phyloP scores from a whole-genome alignment of 2,888 invertebrate genomes.

The Hymenopus coronatus region DNA sequence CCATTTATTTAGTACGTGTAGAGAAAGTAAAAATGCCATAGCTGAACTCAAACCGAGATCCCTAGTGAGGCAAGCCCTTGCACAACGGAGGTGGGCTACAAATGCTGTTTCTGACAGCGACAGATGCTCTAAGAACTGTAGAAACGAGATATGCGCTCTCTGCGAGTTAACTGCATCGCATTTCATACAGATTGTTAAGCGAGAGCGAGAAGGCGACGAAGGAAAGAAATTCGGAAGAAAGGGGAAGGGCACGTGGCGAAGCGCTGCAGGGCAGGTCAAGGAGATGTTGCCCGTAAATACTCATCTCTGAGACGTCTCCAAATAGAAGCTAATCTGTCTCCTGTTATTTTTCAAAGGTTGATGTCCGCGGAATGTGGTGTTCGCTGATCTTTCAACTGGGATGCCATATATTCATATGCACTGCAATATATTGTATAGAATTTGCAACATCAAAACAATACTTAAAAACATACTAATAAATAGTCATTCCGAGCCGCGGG shows the following conservation, averaged over 20 bases:
- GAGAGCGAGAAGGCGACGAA: neutral
- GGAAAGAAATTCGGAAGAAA: neutral
- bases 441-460: neutral
- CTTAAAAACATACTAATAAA: no score
- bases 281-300: slow-evolving; percentile 11
- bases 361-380: neutral
- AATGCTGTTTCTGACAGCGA: no score
- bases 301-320: neutral
- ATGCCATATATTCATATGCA: neutral
- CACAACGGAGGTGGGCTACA: no score
- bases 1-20: no score
- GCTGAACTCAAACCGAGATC: no score
- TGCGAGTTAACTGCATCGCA: no score
- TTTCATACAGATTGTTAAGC: neutral
- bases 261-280: neutral
- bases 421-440: neutral
- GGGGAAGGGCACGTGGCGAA: neutral
- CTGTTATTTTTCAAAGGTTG: neutral
- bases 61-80: no score
- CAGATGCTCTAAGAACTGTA: no score
- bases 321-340: neutral
- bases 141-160: neutral
- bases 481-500: no score
- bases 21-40: no score
- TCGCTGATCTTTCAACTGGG: neutral